Percentiles rank a stretch among this genome's conserved stretches.
These are phyloP conservation scores for Spicauda simplicius DNA, from an alignment of 2,888 invertebrate species.

Conservation along the genomic window DNA sequence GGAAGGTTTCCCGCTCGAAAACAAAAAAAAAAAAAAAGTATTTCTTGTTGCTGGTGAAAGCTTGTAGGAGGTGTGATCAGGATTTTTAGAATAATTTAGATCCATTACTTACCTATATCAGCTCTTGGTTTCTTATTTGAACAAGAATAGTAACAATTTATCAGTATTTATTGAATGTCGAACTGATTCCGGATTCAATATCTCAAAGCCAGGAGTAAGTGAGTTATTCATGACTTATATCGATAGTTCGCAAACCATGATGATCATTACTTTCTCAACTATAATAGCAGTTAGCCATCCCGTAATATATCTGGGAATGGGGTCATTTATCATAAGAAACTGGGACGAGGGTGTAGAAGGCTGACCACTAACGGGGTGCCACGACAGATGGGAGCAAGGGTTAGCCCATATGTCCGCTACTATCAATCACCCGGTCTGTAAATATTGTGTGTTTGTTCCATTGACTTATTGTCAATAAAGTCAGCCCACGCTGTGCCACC, in stretches of 20 bases:
- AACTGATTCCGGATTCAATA: background rate
- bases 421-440: conserved; percentile 75
- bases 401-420: conserved; percentile 76
- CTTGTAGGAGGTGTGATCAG: too few species aligned
- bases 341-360: conserved; percentile 48
- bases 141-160: too few species aligned
- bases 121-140: too few species aligned
- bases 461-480: conserved; percentile 68
- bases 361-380: conserved; percentile 54
- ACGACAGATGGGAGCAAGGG: conserved; percentile 78
- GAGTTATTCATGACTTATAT: background rate
- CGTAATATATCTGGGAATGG: conserved; percentile 31
- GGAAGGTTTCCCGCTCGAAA: too few species aligned
- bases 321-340: conserved; percentile 43
- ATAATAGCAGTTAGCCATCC: conserved; percentile 12
- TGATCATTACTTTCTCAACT: conserved; percentile 15
- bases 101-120: too few species aligned
- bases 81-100: too few species aligned
- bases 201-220: background rate
- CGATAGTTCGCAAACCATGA: background rate
- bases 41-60: too few species aligned
- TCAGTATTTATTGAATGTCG: too few species aligned
- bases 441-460: conserved; percentile 71
- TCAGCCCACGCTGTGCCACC: conserved; percentile 61
- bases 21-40: too few species aligned